Evolutionary conservation across 2,113 vertebrate genomes (phyloP).

Genomic region (Alexandromys fortis): DNA sequence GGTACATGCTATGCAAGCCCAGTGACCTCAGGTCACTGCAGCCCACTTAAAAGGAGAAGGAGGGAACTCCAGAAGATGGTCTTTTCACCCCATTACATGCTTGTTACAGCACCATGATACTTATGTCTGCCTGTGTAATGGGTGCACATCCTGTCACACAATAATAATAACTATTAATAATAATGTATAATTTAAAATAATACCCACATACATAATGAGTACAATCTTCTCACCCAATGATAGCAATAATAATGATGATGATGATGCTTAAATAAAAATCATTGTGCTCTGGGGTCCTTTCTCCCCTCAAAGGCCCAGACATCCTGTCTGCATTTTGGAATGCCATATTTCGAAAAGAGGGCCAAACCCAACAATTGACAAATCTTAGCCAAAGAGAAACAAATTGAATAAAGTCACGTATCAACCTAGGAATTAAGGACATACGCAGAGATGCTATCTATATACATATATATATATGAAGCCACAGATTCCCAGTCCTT

Average conservation of each 20-base stretch:
- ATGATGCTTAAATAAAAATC: neutral
- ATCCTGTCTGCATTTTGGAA: slow-evolving; percentile 29
- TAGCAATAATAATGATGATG: neutral
- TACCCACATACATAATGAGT: no score
- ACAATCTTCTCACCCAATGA: neutral
- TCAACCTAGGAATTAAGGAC: neutral
- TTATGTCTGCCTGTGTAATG: no score
- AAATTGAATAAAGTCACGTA: neutral
- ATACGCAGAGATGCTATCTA: neutral
- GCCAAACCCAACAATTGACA: slow-evolving; percentile 1
- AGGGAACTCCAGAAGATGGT: neutral
- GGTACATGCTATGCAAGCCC: neutral
- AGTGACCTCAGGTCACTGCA: neutral
- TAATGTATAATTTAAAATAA: neutral
- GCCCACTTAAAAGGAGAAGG: no score
- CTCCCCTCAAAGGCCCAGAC: slow-evolving; percentile 41
- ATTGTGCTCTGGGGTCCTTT: slow-evolving; percentile 55
- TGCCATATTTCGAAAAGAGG: slow-evolving; percentile 54
- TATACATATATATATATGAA: no score
- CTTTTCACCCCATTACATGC: neutral
- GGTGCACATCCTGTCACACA: neutral
- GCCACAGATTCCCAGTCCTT: neutral
- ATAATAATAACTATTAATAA: neutral
- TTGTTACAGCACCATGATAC: neutral
- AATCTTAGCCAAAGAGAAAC: slow-evolving; percentile 49